Evolutionary conservation across 2,113 vertebrate genomes (phyloP).

Genomic region (Tyrannus savana): DNA sequence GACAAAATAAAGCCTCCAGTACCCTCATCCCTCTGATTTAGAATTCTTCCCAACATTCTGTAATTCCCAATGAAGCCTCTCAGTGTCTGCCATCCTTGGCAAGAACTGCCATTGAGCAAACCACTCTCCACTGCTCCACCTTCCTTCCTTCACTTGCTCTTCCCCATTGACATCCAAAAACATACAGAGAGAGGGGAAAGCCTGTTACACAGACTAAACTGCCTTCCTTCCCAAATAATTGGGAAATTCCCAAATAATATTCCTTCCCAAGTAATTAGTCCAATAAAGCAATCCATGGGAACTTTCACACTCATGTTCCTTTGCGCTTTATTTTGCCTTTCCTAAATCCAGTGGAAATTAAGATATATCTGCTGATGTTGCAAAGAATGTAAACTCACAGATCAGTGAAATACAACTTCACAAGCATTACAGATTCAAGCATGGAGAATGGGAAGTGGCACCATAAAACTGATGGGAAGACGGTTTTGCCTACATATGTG

Average conservation of each 20-base stretch:
- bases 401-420: not conserved
- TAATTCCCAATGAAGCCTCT: not conserved
- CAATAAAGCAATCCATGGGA: not conserved
- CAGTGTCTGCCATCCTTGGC: not conserved
- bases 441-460: not conserved
- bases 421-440: not conserved
- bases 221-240: not conserved
- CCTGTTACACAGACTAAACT: not conserved
- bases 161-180: not conserved
- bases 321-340: not conserved
- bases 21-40: not conserved
- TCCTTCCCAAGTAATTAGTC: not conserved
- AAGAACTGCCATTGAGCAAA: not conserved
- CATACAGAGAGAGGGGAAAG: not conserved
- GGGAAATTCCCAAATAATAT: not conserved
- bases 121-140: not conserved
- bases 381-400: not conserved
- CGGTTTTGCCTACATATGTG: rapidly evolving
- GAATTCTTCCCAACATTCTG: not conserved
- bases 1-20: not conserved
- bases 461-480: not conserved
- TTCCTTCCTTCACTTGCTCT: not conserved
- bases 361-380: not conserved
- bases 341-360: not conserved
- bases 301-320: not conserved